phyloP scores from a whole-genome alignment of 2,113 vertebrate species.

The Lagopus muta region DNA sequence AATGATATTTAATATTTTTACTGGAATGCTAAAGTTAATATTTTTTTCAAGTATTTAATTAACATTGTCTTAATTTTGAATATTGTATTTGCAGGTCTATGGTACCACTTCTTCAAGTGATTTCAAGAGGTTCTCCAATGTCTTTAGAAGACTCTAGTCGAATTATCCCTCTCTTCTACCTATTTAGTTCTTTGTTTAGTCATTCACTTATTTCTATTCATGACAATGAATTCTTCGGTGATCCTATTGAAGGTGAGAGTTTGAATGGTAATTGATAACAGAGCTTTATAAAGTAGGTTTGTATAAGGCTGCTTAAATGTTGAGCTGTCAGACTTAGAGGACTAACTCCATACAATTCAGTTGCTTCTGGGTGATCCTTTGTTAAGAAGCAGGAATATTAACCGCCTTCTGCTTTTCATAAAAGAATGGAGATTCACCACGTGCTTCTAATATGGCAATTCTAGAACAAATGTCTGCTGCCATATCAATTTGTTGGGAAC shows the following conservation, averaged over 20 bases:
- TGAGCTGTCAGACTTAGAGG: background rate
- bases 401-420: background rate
- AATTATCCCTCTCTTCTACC: conserved; percentile 98
- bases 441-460: background rate
- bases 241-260: conserved; percentile 87
- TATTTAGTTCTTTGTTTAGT: conserved; percentile 98
- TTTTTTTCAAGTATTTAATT: background rate
- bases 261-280: background rate
- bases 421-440: background rate
- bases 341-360: background rate
- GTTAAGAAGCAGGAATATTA: background rate
- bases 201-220: conserved; percentile 98
- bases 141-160: conserved; percentile 93
- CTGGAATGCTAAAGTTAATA: background rate
- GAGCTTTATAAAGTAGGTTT: background rate
- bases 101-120: conserved; percentile 94
- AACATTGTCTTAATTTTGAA: background rate
- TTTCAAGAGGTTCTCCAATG: conserved; percentile 96
- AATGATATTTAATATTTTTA: background rate
- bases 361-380: background rate
- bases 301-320: background rate
- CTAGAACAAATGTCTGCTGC: background rate
- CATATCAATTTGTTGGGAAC: background rate
- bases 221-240: conserved; percentile 97
- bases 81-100: conserved; percentile 82